phyloP scores from a whole-genome alignment of 2,888 invertebrate genomes.

The Alcis repandata region DNA sequence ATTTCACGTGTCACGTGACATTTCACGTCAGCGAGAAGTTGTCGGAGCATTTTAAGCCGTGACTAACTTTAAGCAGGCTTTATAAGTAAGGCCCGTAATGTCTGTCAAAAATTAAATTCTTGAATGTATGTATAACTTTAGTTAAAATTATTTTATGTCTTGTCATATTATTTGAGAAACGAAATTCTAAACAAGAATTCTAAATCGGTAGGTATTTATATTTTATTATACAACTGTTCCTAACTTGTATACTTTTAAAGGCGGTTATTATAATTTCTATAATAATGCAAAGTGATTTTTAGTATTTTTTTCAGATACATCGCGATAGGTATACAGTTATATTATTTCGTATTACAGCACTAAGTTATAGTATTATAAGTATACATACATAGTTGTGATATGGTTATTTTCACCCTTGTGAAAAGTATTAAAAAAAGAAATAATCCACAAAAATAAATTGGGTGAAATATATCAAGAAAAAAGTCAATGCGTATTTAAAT shows the following conservation, averaged over 20 bases:
- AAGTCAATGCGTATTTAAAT: constrained; percentile 25
- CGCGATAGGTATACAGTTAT: constrained; percentile 67
- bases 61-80: too few relatives aligned
- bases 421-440: constrained; percentile 23
- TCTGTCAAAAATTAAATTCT: neutral
- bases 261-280: constrained; percentile 46
- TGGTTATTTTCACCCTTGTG: constrained; percentile 74
- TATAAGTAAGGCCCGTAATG: too few relatives aligned
- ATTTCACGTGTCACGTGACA: too few relatives aligned
- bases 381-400: constrained; percentile 82
- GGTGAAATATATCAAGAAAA: constrained; percentile 7
- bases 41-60: too few relatives aligned
- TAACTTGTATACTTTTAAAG: constrained; percentile 49
- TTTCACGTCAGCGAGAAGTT: too few relatives aligned
- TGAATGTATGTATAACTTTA: neutral
- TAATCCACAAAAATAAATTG: constrained; percentile 18
- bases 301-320: constrained; percentile 62
- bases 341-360: constrained; percentile 62
- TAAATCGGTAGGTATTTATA: neutral
- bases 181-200: neutral
- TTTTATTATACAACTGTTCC: constrained; percentile 33
- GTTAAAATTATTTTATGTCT: neutral
- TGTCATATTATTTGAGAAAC: neutral
- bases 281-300: constrained; percentile 42
- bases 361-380: constrained; percentile 69